These are phyloP conservation scores for Anser brachyrhynchus DNA, from an alignment of 2,113 vertebrate genomes.

Conservation along the genomic window DNA sequence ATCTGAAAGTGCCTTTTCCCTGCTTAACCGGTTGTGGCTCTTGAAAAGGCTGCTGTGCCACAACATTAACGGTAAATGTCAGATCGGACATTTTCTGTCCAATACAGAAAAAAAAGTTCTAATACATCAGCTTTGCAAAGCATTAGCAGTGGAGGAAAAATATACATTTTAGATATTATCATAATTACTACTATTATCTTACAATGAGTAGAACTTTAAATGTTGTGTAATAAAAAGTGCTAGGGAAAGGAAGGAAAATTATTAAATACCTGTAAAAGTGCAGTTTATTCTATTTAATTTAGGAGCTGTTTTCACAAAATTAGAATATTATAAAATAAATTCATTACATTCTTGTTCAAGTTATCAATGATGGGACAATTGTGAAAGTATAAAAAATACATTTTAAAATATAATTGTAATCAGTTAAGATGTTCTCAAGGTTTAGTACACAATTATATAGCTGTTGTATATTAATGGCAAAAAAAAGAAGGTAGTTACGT, in stretches of 20 bases:
- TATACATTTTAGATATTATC: not conserved
- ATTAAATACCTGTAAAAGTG: not conserved
- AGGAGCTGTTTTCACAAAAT: not conserved
- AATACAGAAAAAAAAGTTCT: accelerated
- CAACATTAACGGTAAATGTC: not conserved
- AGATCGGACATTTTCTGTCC: not conserved
- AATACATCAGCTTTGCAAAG: not conserved
- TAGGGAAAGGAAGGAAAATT: not conserved
- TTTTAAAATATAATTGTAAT: not conserved
- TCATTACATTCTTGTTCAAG: not conserved
- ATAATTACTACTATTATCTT: not conserved
- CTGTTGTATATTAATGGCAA: not conserved
- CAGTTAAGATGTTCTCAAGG: not conserved
- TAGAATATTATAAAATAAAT: not conserved
- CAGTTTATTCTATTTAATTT: not conserved
- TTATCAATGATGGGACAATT: not conserved
- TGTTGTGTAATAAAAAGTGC: not conserved
- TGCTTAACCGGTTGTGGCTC: accelerated
- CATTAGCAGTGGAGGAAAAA: not conserved
- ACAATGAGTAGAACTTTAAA: not conserved
- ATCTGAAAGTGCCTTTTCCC: not conserved
- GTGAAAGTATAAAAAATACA: not conserved
- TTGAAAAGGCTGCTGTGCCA: not conserved
- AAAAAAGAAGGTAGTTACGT: not conserved
- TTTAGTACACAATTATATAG: not conserved